Conservation (phyloP, 2,888 invertebrate genomes). For the Lycocerus yunnanus region DNA sequence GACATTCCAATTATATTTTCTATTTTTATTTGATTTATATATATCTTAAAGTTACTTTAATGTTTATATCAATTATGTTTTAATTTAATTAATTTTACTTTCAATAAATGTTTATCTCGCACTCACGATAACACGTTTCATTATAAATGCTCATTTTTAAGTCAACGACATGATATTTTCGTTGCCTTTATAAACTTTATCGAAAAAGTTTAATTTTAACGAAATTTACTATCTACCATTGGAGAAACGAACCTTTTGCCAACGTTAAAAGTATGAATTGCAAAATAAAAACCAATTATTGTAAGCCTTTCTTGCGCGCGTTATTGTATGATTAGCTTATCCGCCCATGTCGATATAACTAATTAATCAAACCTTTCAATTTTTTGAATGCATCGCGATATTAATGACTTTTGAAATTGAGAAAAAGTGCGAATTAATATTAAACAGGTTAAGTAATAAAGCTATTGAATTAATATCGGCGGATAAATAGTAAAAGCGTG, state of each 20-base stretch:
- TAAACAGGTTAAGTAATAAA: neutral
- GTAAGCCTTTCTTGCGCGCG: neutral
- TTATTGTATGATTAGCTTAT: neutral
- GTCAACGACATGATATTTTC: neutral
- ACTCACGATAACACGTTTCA: neutral
- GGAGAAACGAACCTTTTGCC: too few relatives aligned
- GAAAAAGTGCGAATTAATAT: neutral
- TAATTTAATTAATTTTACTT: neutral
- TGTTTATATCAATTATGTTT: neutral
- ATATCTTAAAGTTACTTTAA: neutral
- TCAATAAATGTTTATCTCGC: neutral
- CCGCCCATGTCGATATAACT: neutral
- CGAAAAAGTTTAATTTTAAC: neutral
- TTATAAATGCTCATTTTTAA: neutral
- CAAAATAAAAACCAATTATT: neutral
- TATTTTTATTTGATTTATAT: conserved; percentile 3
- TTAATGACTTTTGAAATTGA: neutral
- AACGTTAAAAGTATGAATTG: neutral
- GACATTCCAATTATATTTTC: conserved; percentile 2
- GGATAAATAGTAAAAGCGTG: neutral
- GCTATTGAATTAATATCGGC: neutral
- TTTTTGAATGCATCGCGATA: neutral
- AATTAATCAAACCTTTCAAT: neutral
- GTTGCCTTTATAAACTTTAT: neutral
- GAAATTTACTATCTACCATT: too few relatives aligned